Conservation (phyloP, 2,888 invertebrate genomes). For the Palloptera scutellata region DNA sequence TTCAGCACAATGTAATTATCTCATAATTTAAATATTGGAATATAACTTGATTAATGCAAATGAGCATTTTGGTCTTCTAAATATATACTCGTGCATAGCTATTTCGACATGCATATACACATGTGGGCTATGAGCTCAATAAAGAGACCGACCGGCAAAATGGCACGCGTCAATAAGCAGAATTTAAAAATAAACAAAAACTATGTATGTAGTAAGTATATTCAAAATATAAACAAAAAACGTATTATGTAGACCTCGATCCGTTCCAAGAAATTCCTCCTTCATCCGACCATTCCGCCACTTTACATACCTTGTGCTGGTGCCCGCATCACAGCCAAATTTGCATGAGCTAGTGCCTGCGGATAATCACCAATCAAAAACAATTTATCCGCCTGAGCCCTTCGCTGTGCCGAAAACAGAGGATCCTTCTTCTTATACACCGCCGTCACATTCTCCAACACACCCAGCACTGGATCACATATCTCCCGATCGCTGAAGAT, state of each 20-base stretch:
- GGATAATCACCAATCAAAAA: slow-evolving; percentile 67
- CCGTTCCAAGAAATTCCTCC: not conserved
- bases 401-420: slow-evolving; percentile 69
- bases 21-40: not conserved
- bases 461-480: slow-evolving; percentile 67
- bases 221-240: no score
- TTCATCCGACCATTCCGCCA: not conserved
- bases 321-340: slow-evolving; percentile 78
- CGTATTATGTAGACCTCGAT: not conserved
- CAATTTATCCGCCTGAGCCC: slow-evolving; percentile 71
- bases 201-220: no score
- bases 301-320: slow-evolving; percentile 69
- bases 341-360: slow-evolving; percentile 72
- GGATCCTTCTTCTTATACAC: slow-evolving; percentile 75
- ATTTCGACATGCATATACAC: not conserved
- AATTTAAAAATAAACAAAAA: no score
- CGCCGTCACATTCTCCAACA: slow-evolving; percentile 73
- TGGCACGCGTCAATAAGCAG: no score
- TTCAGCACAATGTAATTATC: not conserved
- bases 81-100: no score
- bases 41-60: no score
- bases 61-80: no score
- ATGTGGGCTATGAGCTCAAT: no score
- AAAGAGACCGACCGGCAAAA: no score
- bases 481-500: slow-evolving; percentile 64